Percentiles rank a stretch among this genome's conserved stretches.
These are phyloP conservation scores for Channa maculata DNA, from an alignment of 2,113 vertebrate species.

Conservation along the genomic window DNA sequence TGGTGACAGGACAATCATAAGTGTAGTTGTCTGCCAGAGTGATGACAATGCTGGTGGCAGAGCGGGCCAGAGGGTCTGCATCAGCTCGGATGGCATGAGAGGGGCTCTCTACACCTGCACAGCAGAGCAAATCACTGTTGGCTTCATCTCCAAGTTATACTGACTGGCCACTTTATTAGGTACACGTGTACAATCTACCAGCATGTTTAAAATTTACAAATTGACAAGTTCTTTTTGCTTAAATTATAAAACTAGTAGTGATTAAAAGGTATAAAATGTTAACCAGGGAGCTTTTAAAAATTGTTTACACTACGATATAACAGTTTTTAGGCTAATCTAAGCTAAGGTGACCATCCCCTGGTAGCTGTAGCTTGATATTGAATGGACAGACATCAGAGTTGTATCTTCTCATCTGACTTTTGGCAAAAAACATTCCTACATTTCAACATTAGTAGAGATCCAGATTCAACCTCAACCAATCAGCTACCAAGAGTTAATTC, in stretches of 20 bases:
- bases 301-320: too few species aligned
- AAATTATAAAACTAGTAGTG: too few species aligned
- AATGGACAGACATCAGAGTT: neutral
- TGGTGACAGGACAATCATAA: constrained; percentile 93
- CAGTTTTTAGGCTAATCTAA: too few species aligned
- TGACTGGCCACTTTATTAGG: neutral
- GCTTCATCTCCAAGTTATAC: constrained; percentile 6
- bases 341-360: too few species aligned
- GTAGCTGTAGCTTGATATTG: neutral
- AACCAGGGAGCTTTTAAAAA: too few species aligned
- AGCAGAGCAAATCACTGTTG: constrained; percentile 37
- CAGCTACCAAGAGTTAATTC: too few species aligned
- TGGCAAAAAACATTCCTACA: neutral
- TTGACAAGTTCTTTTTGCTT: too few species aligned
- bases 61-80: constrained; percentile 89
- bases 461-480: too few species aligned
- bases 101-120: constrained; percentile 94
- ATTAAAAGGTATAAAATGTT: too few species aligned
- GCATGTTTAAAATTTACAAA: neutral
- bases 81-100: constrained; percentile 95
- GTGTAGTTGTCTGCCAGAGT: constrained; percentile 94
- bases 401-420: neutral
- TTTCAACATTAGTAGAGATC: neutral
- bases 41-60: constrained; percentile 90
- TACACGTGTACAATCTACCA: too few species aligned